Base-by-base conservation (phyloP, 2,888 invertebrate species). In the Drosophila engyochracea region DNA sequence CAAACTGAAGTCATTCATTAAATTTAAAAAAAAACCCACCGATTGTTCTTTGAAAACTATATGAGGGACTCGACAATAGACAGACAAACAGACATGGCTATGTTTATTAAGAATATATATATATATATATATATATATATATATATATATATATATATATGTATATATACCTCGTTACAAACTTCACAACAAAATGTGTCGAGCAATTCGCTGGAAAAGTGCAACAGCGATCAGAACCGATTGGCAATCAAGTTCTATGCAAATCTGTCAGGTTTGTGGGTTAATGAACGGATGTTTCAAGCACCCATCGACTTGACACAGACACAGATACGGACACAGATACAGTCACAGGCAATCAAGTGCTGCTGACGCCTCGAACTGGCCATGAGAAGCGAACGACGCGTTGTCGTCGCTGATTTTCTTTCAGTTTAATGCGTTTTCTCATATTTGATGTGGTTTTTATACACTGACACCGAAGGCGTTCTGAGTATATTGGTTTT, bases 261-360 rank as follows among this genome's bases (percentile, higher is more conserved):
- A 82, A 74, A 72, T 71, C 77, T 75, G 70, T 68, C 74, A 47
- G 59, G 69, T 75, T 84, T 88, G 61, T 84, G 71, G 86, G 85
- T 81, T 85, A 85, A 88, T 85, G 88, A 83, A 77, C 83, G 88
- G 83, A 83, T 83, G 80, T 79, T 76, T 79, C 76, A 61, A 78
- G 68, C 69, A 65, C 64, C 72, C 76, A 64, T 65, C 63, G 65
- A 79, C 81, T 76, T 77, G 81, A 70, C 81, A 81, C 53, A 65
- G 68, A 79, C 58, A 79, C 37, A 37, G 12, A 55, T 4, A 55
- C 55, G 14, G 7, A 4, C 14, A 44, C 28, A 28, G 28, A 49
- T 19, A 51, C 49, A 51, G 71, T 65, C 80, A 71, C 41, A 61
- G 77, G 75, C 61, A 81, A 68, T 76, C 73, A 69, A 60, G 33